Evolutionary conservation across 2,113 vertebrate species (phyloP).

Genomic region (Onychostoma macrolepis): DNA sequence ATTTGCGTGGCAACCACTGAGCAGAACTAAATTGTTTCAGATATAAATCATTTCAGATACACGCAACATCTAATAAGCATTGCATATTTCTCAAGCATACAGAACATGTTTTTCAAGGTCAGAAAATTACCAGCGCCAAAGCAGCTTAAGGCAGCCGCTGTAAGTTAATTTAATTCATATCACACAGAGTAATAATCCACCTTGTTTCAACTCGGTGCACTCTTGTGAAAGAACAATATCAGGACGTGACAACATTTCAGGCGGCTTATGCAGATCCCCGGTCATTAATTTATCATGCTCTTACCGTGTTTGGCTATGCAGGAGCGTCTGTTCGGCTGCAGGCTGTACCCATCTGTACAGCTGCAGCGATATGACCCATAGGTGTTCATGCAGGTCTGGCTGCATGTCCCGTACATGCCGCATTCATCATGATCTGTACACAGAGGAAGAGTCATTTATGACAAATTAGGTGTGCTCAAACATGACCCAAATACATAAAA

Average conservation of each 20-base stretch:
- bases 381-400: conserved; percentile 91
- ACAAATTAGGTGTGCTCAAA: conserved; percentile 79
- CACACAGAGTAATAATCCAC: conserved; percentile 33
- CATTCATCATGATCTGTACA: conserved; percentile 94
- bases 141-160: neutral
- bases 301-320: conserved; percentile 95
- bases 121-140: neutral
- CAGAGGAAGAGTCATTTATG: conserved; percentile 72
- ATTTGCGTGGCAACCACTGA: neutral
- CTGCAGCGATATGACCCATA: conserved; percentile 90
- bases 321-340: conserved; percentile 88
- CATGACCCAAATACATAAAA: conserved; percentile 81
- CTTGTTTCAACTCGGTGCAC: conserved; percentile 16
- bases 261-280: neutral
- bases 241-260: conserved; percentile 25
- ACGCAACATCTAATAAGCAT: neutral
- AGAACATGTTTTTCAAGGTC: conserved; percentile 25
- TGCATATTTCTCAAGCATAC: neutral
- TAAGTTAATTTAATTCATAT: conserved; percentile 28
- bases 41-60: neutral
- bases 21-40: neutral
- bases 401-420: conserved; percentile 86
- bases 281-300: conserved; percentile 56
- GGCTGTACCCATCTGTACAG: conserved; percentile 90
- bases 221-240: conserved; percentile 34